These are phyloP conservation scores for Holothuria scabra DNA, from an alignment of 53 echinoderm and acorn worm species.

Conservation along the genomic window DNA sequence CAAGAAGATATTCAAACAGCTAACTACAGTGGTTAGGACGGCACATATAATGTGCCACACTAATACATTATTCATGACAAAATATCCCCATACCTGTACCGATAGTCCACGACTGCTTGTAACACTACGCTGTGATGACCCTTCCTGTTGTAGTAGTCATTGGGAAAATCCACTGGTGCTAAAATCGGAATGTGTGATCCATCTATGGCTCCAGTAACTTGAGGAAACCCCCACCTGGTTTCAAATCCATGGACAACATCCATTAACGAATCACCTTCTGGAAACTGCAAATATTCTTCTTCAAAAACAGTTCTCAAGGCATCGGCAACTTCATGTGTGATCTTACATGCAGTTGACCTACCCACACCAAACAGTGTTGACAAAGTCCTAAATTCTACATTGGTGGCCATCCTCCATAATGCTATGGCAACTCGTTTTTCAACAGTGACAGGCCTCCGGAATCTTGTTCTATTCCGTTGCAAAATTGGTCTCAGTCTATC, in stretches of 20 bases:
- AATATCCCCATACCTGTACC: conserved; percentile 54
- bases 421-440: conserved; percentile 25
- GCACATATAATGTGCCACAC: too few species aligned
- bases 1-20: too few species aligned
- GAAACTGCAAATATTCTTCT: conserved; percentile 24
- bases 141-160: conserved; percentile 73
- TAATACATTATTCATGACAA: background rate
- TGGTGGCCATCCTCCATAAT: conserved; percentile 7
- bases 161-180: conserved; percentile 48
- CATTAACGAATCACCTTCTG: conserved; percentile 10
- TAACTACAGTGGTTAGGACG: too few species aligned
- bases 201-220: conserved; percentile 70
- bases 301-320: conserved; percentile 20
- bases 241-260: conserved; percentile 55
- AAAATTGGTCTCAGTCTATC: conserved; percentile 14
- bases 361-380: conserved; percentile 29
- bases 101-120: conserved; percentile 68
- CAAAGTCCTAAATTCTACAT: background rate
- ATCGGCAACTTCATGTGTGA: conserved; percentile 23
- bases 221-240: conserved; percentile 59
- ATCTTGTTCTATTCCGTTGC: background rate
- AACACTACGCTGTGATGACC: conserved; percentile 67
- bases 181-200: conserved; percentile 66
- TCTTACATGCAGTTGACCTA: conserved; percentile 22
- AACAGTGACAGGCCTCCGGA: background rate